phyloP scores from a whole-genome alignment of 2,888 invertebrate genomes.

The Dryobota labecula region DNA sequence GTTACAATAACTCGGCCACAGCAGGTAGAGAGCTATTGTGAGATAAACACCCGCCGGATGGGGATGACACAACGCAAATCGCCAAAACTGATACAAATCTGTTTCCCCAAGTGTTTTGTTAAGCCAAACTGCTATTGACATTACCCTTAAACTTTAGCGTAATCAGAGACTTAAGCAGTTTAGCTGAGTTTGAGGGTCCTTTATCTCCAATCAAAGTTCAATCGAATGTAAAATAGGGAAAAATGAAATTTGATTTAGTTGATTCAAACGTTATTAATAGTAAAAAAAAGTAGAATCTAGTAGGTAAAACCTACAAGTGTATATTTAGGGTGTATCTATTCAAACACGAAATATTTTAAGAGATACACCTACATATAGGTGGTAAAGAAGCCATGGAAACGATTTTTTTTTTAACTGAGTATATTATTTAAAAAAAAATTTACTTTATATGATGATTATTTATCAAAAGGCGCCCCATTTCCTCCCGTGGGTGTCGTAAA shows the following conservation, averaged over 20 bases:
- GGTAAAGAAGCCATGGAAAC: no score
- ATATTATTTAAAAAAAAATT: no score
- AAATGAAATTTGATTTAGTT: slow-evolving; percentile 41
- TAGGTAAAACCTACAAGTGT: no score
- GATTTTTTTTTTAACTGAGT: no score
- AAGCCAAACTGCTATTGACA: slow-evolving; percentile 71
- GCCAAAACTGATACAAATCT: slow-evolving; percentile 72
- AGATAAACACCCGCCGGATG: slow-evolving; percentile 68
- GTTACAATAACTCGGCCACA: slow-evolving; percentile 68
- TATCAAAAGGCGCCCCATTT: no score
- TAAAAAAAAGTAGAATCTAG: no score
- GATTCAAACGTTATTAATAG: slow-evolving; percentile 19
- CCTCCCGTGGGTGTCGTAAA: no score
- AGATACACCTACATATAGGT: no score
- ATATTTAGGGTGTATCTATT: no score
- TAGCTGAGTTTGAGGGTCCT: slow-evolving; percentile 32
- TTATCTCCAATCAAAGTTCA: slow-evolving; percentile 56
- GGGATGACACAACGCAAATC: slow-evolving; percentile 73
- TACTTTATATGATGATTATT: no score
- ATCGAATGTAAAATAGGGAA: slow-evolving; percentile 38
- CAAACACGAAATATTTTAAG: no score
- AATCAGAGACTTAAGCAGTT: slow-evolving; percentile 59
- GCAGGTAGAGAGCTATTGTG: slow-evolving; percentile 81
- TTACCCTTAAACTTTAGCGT: slow-evolving; percentile 58
- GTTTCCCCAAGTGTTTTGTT: slow-evolving; percentile 68